Evolutionary conservation across 2,797 vertebrate species (phyloP), one percentile per base, ranked within the genome.

Genomic region (Mus caroli): DNA sequence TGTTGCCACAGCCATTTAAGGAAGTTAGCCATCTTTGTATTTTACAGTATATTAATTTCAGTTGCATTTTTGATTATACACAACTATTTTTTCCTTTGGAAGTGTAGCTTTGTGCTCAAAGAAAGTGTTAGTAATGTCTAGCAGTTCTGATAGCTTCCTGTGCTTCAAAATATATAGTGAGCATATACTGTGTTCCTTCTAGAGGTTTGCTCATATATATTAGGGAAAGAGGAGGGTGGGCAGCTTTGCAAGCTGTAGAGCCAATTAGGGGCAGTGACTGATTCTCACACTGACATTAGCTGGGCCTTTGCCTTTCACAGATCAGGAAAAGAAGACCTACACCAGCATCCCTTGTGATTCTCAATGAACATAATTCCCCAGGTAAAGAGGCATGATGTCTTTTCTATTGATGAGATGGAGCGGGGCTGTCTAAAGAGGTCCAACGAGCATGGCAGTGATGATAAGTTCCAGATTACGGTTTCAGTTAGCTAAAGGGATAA

Each of bases 271-370:
- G 31, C 37, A 43, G 2, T 3, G 83, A 82, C 17, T 76, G 28
- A 77, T 54, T 71, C 40, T 97, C 94, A 54, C 90, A 40, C 62
- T 97, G 93, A 95, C 10, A 92, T 50, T 71, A 34, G 20, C 90
- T 95, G 93, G 94, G 28, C 67, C 94, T 97, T 1, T 98, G 62
- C 95, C 88, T 88, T 97, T 96, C 96, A 94, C 98, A 99, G 99
- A 99, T 99, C 97, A 99, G 99, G 97, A 99, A 99, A 98, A 98
- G 99, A 96, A 98, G 99, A 97, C 99, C 99, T 0, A 99, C 99
- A 0, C 99, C 99, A 97, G 99, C 99, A 88, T 99, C 99, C 0
- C 98, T 99, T 1, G 99, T 99, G 97, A 99, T 99, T 98, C 99
- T 99, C 98, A 99, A 99, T 60, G 99, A 99, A 4, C 98, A 99